Evolutionary conservation across 2,888 invertebrate genomes (phyloP).

Genomic region (Hypercompe scribonia): DNA sequence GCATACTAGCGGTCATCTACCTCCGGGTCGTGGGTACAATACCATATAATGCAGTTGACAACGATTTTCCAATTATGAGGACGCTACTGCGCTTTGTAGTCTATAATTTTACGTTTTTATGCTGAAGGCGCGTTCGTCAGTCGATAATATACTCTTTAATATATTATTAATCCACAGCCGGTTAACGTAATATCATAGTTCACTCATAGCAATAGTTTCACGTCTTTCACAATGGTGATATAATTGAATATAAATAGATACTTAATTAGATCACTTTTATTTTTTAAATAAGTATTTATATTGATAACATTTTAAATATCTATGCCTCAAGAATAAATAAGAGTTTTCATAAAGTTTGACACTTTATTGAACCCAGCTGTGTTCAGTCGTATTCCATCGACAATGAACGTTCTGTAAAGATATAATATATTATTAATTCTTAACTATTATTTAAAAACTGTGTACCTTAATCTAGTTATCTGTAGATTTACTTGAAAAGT

Average conservation of each 20-base stretch:
- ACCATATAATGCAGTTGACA: conserved; percentile 51
- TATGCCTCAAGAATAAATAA: background rate
- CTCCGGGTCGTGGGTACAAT: conserved; percentile 67
- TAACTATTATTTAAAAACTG: no score
- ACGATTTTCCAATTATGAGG: conserved; percentile 66
- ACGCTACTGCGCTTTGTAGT: conserved; percentile 46
- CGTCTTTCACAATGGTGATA: background rate
- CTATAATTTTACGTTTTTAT: conserved; percentile 71
- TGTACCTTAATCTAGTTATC: no score
- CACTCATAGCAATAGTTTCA: background rate
- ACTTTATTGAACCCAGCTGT: background rate
- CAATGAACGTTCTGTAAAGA: no score
- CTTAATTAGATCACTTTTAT: background rate
- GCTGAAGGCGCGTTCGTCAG: conserved; percentile 40
- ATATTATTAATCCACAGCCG: conserved; percentile 30
- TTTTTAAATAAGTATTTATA: background rate
- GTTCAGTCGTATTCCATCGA: no score
- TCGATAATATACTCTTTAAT: conserved; percentile 44
- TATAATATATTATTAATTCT: no score
- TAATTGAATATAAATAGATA: no score
- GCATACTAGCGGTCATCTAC: conserved; percentile 60
- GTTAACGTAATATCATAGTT: conserved; percentile 32
- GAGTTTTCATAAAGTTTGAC: background rate
- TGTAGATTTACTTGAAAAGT: no score
- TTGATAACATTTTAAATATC: background rate